Evolutionary conservation across 2,888 invertebrate genomes (phyloP), one percentile per base, ranked within the genome.

Genomic region (Andrena chrysosceles): DNA sequence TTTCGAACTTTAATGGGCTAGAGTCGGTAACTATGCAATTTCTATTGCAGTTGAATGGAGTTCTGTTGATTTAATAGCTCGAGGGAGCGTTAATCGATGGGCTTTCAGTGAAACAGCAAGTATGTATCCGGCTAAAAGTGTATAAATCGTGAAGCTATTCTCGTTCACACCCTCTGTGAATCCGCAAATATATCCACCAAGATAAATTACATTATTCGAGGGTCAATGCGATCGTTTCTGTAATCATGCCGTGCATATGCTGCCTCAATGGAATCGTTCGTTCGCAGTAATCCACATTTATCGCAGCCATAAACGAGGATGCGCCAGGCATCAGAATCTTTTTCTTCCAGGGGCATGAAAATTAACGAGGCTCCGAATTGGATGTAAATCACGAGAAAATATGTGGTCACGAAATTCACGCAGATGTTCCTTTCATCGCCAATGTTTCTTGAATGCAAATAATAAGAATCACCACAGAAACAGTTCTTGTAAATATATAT

Each of bases 161-260:
- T 73, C 31, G 33, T 66, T 31, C 63, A 16, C 77, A n/a, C 77
- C 66, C 69, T 70, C 33, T 7, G 6, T n/a, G 56, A 2, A 33
- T 73, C 16, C 64, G 54, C n/a, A 49, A 67, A 66, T 77, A 81
- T 70, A 73, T 60, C 71, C 20, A 42, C n/a, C 33, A 56, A 62
- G 77, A 83, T 83, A 74, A 72, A 84, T 83, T 59, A 23, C 77
- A 77, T 82, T 77, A 83, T 83, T 73, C 56, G 66, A 77, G 86
- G 84, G 84, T 84, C 80, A 84, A 86, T 78, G 82, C 67, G 66
- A 82, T 82, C 86, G 81, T 78, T 84, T 80, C 68, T 70, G 56
- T 54, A 60, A 82, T 66, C 72, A 66, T 33, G 72, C 33, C 7
- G 33, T 66, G 56, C 77, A 73, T 60, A 60, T 69, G 74, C 56